Conservation (phyloP, 2,113 vertebrate genomes). For the Xiphophorus hellerii region DNA sequence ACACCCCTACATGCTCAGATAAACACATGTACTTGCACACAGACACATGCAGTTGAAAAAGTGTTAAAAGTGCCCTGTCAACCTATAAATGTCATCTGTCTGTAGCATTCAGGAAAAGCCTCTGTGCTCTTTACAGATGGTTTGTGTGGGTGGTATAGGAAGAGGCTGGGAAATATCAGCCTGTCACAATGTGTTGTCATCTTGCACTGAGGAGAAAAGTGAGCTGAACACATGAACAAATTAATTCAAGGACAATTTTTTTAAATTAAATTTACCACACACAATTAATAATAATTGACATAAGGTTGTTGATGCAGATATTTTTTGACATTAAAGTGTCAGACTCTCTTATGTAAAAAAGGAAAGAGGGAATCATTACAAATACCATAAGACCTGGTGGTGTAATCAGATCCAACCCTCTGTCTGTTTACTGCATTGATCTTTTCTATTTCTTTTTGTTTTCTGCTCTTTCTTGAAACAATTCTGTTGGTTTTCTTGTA, state of each 20-base stretch:
- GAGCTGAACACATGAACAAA: conserved; percentile 28
- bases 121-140: conserved; percentile 57
- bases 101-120: conserved; percentile 50
- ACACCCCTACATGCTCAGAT: conserved; percentile 6
- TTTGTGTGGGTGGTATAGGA: conserved; percentile 48
- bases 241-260: conserved; percentile 21
- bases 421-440: too few relatives aligned
- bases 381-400: too few relatives aligned
- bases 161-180: conserved; percentile 62
- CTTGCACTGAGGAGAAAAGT: conserved; percentile 23
- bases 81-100: conserved; percentile 73
- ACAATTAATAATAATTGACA: conserved; percentile 1
- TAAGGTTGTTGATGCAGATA: not conserved
- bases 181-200: conserved; percentile 60
- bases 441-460: too few relatives aligned
- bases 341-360: not conserved
- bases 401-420: too few relatives aligned
- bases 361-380: too few relatives aligned
- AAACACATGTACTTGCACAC: conserved; percentile 19
- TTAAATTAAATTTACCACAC: not conserved
- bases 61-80: conserved; percentile 63
- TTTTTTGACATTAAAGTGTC: not conserved
- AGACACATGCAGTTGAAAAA: conserved; percentile 20
- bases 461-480: too few relatives aligned
- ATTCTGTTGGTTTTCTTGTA: too few relatives aligned